A percentile compares a stretch with the other conserved stretches of the same genome.
These are phyloP conservation scores for Geotrypetes seraphini DNA, from an alignment of 2,797 vertebrate species.

Conservation along the genomic window DNA sequence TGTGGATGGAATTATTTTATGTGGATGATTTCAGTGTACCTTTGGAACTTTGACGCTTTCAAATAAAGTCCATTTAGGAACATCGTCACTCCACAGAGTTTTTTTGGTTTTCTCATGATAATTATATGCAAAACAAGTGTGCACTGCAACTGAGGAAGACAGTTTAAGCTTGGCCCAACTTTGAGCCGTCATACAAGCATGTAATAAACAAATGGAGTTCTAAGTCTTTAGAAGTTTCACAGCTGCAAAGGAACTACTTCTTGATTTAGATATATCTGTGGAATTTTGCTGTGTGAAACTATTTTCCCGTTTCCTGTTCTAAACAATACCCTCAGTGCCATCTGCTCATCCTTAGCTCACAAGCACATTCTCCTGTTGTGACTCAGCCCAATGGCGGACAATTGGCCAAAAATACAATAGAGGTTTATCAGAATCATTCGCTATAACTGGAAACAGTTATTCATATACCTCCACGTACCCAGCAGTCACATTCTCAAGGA, in stretches of 20 bases:
- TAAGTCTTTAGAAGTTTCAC: constrained; percentile 22
- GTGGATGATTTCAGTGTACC: too few relatives aligned
- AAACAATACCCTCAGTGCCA: constrained; percentile 35
- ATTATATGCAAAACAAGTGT: too few relatives aligned
- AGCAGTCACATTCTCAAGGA: constrained; percentile 61
- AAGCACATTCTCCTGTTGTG: constrained; percentile 11
- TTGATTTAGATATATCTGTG: constrained; percentile 24
- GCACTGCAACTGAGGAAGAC: too few relatives aligned
- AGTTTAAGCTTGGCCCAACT: too few relatives aligned
- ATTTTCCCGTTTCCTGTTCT: constrained; percentile 41
- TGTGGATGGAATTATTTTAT: too few relatives aligned
- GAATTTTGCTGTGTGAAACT: constrained; percentile 27
- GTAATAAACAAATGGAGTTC: constrained; percentile 2
- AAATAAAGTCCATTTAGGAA: too few relatives aligned
- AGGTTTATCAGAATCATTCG: constrained; percentile 62
- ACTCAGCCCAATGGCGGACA: constrained; percentile 30
- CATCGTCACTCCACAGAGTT: too few relatives aligned
- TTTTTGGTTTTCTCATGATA: too few relatives aligned
- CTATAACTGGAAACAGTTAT: constrained; percentile 72
- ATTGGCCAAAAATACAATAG: constrained; percentile 46
- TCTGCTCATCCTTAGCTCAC: constrained; percentile 17
- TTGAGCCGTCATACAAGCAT: too few relatives aligned
- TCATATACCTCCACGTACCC: constrained; percentile 34
- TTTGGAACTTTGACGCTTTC: too few relatives aligned
- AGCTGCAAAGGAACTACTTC: constrained; percentile 44